These are phyloP conservation scores for Champsocephalus esox DNA, from an alignment of 2,797 vertebrate species.

Conservation along the genomic window DNA sequence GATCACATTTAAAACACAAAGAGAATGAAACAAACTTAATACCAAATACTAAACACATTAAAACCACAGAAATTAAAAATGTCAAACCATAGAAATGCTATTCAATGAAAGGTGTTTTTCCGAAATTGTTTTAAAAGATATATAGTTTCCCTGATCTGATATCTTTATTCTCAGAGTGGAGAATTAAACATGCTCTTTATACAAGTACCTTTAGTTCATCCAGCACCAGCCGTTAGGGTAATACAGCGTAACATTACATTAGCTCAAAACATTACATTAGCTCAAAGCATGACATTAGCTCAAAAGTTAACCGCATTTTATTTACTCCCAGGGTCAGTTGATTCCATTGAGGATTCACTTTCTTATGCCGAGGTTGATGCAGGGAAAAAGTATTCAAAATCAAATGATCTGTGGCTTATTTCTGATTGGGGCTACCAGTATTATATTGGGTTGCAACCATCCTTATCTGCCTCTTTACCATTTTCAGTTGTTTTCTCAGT, in stretches of 20 bases:
- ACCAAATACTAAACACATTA: no score
- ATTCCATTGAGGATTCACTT: not conserved
- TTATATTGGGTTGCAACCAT: not conserved
- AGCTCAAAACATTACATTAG: no score
- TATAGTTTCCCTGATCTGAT: no score
- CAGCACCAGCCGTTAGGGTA: not conserved
- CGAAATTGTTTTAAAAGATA: no score
- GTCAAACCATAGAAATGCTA: not conserved
- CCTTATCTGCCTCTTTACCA: not conserved
- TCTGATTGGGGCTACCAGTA: not conserved
- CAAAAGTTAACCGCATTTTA: not conserved
- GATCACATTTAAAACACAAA: no score
- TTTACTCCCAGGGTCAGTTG: not conserved
- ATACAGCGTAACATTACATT: not conserved
- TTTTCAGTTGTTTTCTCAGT: not conserved
- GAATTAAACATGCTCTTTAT: not conserved
- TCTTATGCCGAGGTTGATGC: not conserved
- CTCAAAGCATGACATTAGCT: not conserved
- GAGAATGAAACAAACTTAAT: no score
- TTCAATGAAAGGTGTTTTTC: no score
- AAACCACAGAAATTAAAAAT: no score
- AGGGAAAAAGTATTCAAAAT: not conserved
- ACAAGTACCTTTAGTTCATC: not conserved
- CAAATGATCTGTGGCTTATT: slow-evolving; percentile 6
- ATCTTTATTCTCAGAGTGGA: not conserved